phyloP scores from a whole-genome alignment of 2,797 vertebrate genomes.

The Chaetodon trifasciatus region DNA sequence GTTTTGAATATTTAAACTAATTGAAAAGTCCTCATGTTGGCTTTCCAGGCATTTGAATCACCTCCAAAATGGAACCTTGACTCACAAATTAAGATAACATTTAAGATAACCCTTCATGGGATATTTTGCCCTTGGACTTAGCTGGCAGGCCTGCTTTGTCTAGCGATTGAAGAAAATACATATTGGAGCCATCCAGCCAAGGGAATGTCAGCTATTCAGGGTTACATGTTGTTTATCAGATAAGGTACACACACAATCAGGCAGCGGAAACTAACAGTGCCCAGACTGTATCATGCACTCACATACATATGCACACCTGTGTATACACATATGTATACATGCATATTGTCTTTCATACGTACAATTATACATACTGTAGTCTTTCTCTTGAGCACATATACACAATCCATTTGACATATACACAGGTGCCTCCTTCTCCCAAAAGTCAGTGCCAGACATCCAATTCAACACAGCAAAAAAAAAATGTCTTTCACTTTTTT shows the following conservation, averaged over 20 bases:
- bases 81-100: constrained; percentile 52
- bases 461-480: constrained; percentile 40
- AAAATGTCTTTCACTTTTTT: constrained; percentile 13
- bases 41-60: constrained; percentile 51
- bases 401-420: constrained; percentile 66
- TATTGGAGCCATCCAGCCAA: constrained; percentile 66
- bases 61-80: constrained; percentile 51
- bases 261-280: constrained; percentile 66
- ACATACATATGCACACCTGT: constrained; percentile 69
- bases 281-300: constrained; percentile 56
- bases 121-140: constrained; percentile 41
- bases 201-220: constrained; percentile 75
- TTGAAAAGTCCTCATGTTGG: constrained; percentile 35
- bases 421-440: constrained; percentile 67
- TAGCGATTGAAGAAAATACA: constrained; percentile 55
- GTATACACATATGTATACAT: constrained; percentile 73
- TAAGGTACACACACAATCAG: constrained; percentile 84
- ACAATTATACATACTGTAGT: constrained; percentile 57
- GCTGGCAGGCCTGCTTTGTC: constrained; percentile 47
- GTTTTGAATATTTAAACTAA: constrained; percentile 55
- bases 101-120: constrained; percentile 30
- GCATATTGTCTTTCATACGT: constrained; percentile 74
- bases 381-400: constrained; percentile 59
- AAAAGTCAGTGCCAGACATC: constrained; percentile 51
- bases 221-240: constrained; percentile 81